Percentiles rank a stretch among this genome's conserved stretches.
phyloP scores from a whole-genome alignment of 2,113 vertebrate species.

The Rhinoderma darwinii region DNA sequence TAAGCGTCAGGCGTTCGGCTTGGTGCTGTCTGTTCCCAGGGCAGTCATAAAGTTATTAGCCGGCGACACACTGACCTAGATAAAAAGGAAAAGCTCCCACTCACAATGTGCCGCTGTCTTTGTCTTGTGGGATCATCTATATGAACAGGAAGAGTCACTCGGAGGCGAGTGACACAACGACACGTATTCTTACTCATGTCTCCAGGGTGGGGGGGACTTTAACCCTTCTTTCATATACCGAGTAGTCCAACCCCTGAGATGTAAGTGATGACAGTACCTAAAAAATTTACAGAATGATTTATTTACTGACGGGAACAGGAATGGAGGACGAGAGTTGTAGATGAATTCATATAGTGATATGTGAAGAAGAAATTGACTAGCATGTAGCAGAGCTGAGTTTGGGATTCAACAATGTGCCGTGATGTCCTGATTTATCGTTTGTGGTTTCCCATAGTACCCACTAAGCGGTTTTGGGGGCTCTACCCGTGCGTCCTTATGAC shows the following conservation, averaged over 20 bases:
- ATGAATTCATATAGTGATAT: no score
- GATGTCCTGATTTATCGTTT: no score
- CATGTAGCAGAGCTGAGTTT: no score
- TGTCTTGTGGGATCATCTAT: constrained; percentile 45
- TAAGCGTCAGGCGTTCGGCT: constrained; percentile 1
- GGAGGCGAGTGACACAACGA: constrained; percentile 11
- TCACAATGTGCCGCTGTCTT: constrained; percentile 29
- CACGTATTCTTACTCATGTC: constrained; percentile 13
- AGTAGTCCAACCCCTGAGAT: not conserved
- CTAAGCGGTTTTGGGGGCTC: no score
- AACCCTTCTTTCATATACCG: not conserved
- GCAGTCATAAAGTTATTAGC: constrained; percentile 18
- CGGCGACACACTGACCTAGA: constrained; percentile 42
- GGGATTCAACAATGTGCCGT: no score
- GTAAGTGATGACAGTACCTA: not conserved
- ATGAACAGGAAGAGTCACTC: constrained; percentile 49
- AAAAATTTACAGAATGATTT: no score
- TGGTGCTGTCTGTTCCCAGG: constrained; percentile 16
- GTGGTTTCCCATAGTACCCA: no score
- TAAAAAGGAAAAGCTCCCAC: constrained; percentile 50
- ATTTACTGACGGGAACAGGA: no score
- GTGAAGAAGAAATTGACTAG: no score
- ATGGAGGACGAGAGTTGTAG: no score
- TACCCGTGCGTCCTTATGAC: no score
- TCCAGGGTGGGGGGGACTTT: not conserved